phyloP scores from a whole-genome alignment of 2,113 vertebrate species.

The Chlamydotis undulata region DNA sequence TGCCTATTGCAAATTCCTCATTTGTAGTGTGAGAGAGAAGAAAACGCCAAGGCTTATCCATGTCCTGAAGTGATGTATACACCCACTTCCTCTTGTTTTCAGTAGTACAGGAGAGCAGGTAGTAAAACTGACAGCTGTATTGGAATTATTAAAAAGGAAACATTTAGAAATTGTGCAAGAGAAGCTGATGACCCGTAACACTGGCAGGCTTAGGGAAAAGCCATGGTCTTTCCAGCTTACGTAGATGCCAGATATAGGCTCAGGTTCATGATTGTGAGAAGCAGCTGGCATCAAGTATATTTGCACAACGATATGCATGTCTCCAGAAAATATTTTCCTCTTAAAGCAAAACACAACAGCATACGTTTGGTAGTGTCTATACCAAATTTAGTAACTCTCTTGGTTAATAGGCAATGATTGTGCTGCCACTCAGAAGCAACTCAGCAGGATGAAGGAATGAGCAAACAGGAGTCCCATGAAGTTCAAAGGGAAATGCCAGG shows the following conservation, averaged over 20 bases:
- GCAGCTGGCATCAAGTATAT: neutral
- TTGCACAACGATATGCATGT: neutral
- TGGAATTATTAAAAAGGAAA: neutral
- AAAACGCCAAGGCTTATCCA: neutral
- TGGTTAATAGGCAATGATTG: neutral
- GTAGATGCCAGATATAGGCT: neutral
- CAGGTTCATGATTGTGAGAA: neutral
- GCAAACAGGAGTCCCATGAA: neutral
- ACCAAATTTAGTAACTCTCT: neutral
- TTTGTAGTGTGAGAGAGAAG: neutral
- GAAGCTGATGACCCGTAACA: neutral
- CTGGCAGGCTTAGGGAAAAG: neutral
- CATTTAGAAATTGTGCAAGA: neutral
- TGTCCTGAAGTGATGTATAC: neutral
- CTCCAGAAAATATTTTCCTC: neutral
- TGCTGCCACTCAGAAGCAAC: neutral
- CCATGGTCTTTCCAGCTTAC: neutral
- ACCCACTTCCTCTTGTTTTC: neutral
- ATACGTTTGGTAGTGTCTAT: neutral
- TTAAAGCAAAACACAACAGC: neutral
- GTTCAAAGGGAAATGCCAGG: neutral
- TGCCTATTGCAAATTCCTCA: neutral
- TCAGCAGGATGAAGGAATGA: neutral
- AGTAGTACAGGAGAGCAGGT: neutral
- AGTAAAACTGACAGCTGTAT: neutral